Base-by-base conservation (phyloP, 37 sponge, comb jelly and placozoan genomes). In the Halisarca cf. caerulea region DNA sequence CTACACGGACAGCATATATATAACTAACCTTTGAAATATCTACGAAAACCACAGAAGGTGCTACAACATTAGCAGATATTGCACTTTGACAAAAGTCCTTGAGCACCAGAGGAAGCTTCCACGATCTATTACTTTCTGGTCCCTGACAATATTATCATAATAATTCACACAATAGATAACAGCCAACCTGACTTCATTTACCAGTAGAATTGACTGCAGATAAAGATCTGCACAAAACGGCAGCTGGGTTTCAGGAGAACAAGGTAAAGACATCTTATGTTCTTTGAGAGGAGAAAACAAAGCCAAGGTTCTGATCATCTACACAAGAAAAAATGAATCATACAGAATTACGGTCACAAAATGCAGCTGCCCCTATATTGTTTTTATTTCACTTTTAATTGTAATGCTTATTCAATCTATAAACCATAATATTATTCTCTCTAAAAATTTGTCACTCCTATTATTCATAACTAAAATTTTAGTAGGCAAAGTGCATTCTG, bases 271-370 rank as follows among this genome's bases (percentile, higher is more conserved):
- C 69, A 87, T 82, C 59, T 86, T 89, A 32, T 86, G 34, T 57
- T 95, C 95, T 37, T 88, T 82, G 17, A 78, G 57, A 21, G 90
- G 75, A 24, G 92, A 87, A 53, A 95, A 90, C 54, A 95, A 66
- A 14, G 82, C 95, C 59, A 95, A 75, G 47, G 93, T 92, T 38
- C 53, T 38, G 44, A 95, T 85, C 92, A 91, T 90, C 94, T 93
- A 71, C 33, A 74, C 5, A 84, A 21, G 23, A 71, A 55, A 32
- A 35, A 84, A 11, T 20, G 38, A 62, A 30, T 34, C 69, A 68
- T 3, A 68, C 4, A 4, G 2, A 68, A 34, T 30, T 30, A n/a
- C n/a, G n/a, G n/a, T n/a, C n/a, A n/a, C n/a, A n/a, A n/a, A n/a
- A n/a, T n/a, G n/a, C n/a, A n/a, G n/a, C n/a, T n/a, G n/a, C n/a